These are phyloP conservation scores for Leucophenga varia DNA, from an alignment of 1,140 invertebrate genomes.

Conservation along the genomic window DNA sequence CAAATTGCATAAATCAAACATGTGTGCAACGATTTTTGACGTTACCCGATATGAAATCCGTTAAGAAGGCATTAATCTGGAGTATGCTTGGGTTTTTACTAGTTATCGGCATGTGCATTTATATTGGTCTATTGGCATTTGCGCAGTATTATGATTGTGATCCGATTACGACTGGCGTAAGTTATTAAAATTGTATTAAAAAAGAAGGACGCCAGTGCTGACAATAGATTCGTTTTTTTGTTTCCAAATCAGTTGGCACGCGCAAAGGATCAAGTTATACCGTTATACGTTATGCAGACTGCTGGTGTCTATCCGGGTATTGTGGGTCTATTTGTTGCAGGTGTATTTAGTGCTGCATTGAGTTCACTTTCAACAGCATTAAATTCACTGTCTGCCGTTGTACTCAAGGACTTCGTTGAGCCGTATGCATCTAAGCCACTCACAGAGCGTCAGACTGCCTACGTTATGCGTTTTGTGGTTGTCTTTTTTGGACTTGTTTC, in stretches of 20 bases:
- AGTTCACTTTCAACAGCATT: constrained; percentile 79
- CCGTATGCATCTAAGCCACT: constrained; percentile 64
- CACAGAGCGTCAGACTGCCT: constrained; percentile 62
- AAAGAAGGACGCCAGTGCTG: no score
- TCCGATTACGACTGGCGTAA: constrained; percentile 65
- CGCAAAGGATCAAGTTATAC: constrained; percentile 68
- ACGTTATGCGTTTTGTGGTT: constrained; percentile 67
- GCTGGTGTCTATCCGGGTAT: constrained; percentile 66
- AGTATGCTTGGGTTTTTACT: constrained; percentile 65
- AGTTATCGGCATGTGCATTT: constrained; percentile 70
- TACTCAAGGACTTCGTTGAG: constrained; percentile 77
- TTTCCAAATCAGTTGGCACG: constrained; percentile 51
- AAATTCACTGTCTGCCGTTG: constrained; percentile 76
- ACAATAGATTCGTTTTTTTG: no score
- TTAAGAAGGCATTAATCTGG: constrained; percentile 63
- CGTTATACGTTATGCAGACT: constrained; percentile 69
- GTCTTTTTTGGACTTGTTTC: constrained; percentile 66
- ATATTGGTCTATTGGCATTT: constrained; percentile 72
- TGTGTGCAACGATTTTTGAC: constrained; percentile 82
- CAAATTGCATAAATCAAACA: constrained; percentile 83
- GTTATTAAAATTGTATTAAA: constrained; percentile 8
- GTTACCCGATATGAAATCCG: constrained; percentile 65
- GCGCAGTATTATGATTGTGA: constrained; percentile 73
- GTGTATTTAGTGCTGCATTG: constrained; percentile 70
- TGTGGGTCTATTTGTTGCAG: constrained; percentile 75